Evolutionary conservation across 2,797 vertebrate genomes (phyloP).

Genomic region (Liasis olivaceus): DNA sequence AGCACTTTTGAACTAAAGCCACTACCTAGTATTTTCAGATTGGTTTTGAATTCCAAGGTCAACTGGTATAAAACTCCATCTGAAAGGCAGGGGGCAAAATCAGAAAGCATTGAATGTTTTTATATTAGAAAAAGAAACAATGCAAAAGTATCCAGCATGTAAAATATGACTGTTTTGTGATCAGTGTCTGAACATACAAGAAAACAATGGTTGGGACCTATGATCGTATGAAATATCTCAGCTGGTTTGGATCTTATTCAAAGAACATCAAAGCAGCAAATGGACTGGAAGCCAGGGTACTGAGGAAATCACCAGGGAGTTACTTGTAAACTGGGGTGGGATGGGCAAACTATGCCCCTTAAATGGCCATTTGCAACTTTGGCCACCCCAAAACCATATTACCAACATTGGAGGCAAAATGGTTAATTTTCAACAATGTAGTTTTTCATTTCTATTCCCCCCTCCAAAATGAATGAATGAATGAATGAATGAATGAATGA

Average conservation of each 20-base stretch:
- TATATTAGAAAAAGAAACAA: background rate
- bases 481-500: too few relatives aligned
- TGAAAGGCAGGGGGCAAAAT: background rate
- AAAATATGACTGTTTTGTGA: background rate
- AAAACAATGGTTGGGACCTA: background rate
- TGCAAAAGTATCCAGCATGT: background rate
- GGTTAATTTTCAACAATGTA: too few relatives aligned
- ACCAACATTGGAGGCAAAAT: too few relatives aligned
- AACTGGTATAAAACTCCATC: background rate
- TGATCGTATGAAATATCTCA: background rate
- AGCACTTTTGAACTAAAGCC: slow-evolving; percentile 13
- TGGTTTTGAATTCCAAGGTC: background rate
- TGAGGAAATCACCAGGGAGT: background rate
- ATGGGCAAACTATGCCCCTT: too few relatives aligned
- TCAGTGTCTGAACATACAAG: background rate
- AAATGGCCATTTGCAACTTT: too few relatives aligned
- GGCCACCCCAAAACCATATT: too few relatives aligned
- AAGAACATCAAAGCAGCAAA: background rate
- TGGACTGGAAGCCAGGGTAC: background rate
- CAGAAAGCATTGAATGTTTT: background rate
- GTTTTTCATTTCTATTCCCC: too few relatives aligned
- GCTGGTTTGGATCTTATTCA: background rate
- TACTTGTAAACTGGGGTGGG: background rate
- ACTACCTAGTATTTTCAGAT: background rate
- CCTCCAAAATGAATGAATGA: too few relatives aligned